Conservation (phyloP, 1,140 invertebrate species). For the Lutraria rhynchaena region DNA sequence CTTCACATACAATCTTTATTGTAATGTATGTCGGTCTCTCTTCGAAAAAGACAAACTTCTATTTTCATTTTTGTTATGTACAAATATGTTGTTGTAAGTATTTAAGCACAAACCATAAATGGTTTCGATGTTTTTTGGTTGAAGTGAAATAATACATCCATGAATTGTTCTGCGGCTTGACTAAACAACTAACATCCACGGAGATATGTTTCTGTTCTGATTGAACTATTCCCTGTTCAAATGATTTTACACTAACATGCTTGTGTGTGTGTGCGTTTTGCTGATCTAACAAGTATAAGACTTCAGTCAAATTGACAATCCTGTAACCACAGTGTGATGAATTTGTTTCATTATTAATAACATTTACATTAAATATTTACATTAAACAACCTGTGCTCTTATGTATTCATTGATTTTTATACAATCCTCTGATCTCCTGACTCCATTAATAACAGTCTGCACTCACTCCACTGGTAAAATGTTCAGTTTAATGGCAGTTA, state of each 20-base stretch:
- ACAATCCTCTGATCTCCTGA: too few species aligned
- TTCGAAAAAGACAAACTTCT: conserved; percentile 82
- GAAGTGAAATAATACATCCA: neutral
- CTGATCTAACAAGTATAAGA: neutral
- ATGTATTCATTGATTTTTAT: too few species aligned
- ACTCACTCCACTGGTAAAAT: too few species aligned
- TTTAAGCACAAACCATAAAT: neutral
- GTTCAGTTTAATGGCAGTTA: too few species aligned
- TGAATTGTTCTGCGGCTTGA: neutral
- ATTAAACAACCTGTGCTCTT: too few species aligned
- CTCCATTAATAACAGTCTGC: too few species aligned
- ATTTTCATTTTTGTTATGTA: conserved; percentile 81
- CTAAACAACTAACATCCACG: conserved; percentile 2
- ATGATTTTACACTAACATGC: neutral
- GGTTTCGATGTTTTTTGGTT: neutral
- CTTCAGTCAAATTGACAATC: neutral
- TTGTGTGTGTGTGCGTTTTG: conserved; percentile 2
- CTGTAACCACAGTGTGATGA: neutral
- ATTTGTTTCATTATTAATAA: neutral
- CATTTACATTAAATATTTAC: too few species aligned
- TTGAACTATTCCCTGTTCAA: neutral
- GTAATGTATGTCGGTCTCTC: conserved; percentile 80
- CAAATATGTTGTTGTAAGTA: conserved; percentile 83
- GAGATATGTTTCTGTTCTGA: conserved; percentile 5
- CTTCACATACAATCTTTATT: conserved; percentile 80